Base-by-base conservation (phyloP, 2,888 invertebrate species). In the Lithophane leautieri region DNA sequence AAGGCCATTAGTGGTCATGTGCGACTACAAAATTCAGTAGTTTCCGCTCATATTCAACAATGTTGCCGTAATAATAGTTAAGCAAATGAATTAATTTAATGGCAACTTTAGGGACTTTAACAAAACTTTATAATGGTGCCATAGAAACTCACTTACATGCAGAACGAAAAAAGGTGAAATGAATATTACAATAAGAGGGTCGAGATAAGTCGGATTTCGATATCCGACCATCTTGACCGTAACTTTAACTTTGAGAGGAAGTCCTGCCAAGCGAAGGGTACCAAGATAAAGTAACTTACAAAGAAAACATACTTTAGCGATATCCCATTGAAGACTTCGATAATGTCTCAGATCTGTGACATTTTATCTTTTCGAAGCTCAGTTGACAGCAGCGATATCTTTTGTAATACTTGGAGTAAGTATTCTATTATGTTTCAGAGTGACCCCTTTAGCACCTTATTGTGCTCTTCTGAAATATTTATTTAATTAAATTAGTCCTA, bases 171-270 rank as follows among this genome's bases (percentile, higher is more conserved):
- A 69, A 72, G 40, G 69, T 54, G 28, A 63, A 67, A 52, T 56
- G 3, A 50, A 66, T 62, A 67, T 77, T 12, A 62, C 25, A 52
- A 65, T 62, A 70, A 14, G 2, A 47, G 16, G n/a, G n/a, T 52
- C 47, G 56, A 44, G 22, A 67, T 63, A 68, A 70, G 4, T 58
- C 28, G 28, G 50, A 52, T 61, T 34, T 56, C 50, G 42, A 73
- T 73, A 73, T 73, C 47, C 47, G 34, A 40, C n/a, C 19, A 42
- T 62, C 34, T 66, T 22, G 7, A 12, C n/a, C n/a, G 44, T 54
- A 67, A 47, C 9, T 47, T 65, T 8, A 52, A 54, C 66, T 72
- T 75, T 72, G 61, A 67, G 47, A 74, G 65, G 19, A 75, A 79
- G 42, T 62, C 66, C 12, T 61, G 52, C 22, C 60, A 52, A 73